Percentiles rank a stretch among this genome's conserved stretches.
Evolutionary conservation across 92 coral and sea anemone species (phyloP).

Genomic region (Anthopleura xanthogrammica): DNA sequence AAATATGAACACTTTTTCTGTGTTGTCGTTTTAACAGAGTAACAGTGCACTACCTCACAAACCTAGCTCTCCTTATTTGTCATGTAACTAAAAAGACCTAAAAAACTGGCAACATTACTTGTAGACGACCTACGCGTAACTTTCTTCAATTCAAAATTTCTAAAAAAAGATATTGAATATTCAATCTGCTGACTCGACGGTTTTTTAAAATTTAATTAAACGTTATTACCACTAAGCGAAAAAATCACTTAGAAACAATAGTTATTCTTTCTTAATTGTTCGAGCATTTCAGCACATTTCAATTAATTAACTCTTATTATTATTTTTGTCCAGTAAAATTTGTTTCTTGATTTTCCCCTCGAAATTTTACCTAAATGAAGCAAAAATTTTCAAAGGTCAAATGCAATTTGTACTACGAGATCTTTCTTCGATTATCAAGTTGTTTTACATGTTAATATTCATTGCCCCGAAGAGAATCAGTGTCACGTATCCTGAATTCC

Average conservation of each 20-base stretch:
- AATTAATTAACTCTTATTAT: neutral
- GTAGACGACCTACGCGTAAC: too few relatives aligned
- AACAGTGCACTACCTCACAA: neutral
- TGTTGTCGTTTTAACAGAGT: neutral
- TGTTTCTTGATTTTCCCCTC: neutral
- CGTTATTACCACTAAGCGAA: neutral
- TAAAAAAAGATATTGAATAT: neutral
- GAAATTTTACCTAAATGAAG: neutral
- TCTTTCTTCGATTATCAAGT: neutral
- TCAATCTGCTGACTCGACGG: neutral
- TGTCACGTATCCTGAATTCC: neutral
- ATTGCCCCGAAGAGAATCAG: neutral
- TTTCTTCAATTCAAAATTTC: neutral
- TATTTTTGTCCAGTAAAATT: neutral
- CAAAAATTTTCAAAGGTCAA: neutral
- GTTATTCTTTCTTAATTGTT: neutral
- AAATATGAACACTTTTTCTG: neutral
- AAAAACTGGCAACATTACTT: too few relatives aligned
- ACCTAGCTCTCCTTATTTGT: too few relatives aligned
- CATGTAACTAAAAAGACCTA: too few relatives aligned
- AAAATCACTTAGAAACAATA: neutral
- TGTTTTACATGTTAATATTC: neutral
- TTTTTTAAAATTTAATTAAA: neutral
- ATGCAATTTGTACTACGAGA: neutral
- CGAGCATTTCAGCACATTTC: neutral